Evolutionary conservation across 2,888 invertebrate genomes (phyloP), one percentile per base, ranked within the genome.

Genomic region (Mimachlamys varia): DNA sequence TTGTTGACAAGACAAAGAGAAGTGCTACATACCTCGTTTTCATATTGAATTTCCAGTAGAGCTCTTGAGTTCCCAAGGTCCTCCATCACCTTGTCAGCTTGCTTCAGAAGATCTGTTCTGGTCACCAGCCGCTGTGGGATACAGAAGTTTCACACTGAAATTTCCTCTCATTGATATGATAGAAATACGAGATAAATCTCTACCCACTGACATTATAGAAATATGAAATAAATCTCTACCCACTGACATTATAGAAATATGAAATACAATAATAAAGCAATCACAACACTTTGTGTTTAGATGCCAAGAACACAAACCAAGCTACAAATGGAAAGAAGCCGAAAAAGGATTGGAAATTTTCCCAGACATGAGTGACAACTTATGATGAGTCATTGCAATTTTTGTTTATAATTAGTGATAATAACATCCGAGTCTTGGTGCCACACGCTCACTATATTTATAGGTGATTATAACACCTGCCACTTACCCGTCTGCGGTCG

Each of bases 71-170:
- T 98, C 7, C 98, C 99, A 96, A 99, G 98, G 97, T 99, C 99
- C 96, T 98, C 98, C 97, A 99, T 98, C 91, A 99, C 98, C 96
- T 98, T 98, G 97, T 99, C 99, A 7, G 99, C 99, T 97, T 99
- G 99, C 95, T 99, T 98, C 91, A 99, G 97, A 95, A 99, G 98
- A 96, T 99, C 99, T 95, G 98, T 98, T 88, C 97, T 98, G 97
- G 96, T 96, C 0, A 97, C 96, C 50, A 96, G 96, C 91, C 96
- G 94, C 97, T 97, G 95, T 58, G 93, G 93, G 53, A 44, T 44
- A 88, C 37, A 89, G n/a, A 3, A 53, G 22, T 58, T 58, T 58
- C 19, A 19, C 22, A 58, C n/a, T 58, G 3, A 44, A 19, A 90
- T 33, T 27, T 88, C 12, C 2, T 12, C 13, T 15, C 19, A 53